phyloP scores from a whole-genome alignment of 2,113 vertebrate species.

The Ibidorhyncha struthersii region DNA sequence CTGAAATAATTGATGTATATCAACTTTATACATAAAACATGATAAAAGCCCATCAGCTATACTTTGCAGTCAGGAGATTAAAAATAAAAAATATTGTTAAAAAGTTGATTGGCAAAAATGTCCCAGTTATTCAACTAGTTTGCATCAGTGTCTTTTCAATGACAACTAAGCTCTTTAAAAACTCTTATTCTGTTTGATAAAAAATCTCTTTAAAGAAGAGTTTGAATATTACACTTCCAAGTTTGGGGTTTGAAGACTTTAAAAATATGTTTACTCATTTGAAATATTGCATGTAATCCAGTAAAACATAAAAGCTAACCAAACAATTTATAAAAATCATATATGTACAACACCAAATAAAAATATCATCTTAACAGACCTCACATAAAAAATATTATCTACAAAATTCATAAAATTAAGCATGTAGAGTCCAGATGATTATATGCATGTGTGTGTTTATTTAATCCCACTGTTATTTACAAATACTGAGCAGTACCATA shows the following conservation, averaged over 20 bases:
- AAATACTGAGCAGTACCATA: not conserved
- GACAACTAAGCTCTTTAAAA: conserved; percentile 4
- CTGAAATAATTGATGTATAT: conserved; percentile 57
- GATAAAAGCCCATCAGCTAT: conserved; percentile 37
- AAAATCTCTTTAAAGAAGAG: not conserved
- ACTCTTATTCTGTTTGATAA: conserved; percentile 2
- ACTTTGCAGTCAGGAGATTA: conserved; percentile 43
- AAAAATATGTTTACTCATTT: not conserved
- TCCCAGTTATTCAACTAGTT: conserved; percentile 35
- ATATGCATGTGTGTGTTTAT: not conserved
- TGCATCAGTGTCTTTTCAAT: conserved; percentile 2
- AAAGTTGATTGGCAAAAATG: conserved; percentile 40
- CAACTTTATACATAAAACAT: conserved; percentile 64
- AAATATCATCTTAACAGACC: not conserved
- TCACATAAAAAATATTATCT: not conserved
- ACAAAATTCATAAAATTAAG: not conserved
- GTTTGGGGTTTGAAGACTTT: not conserved
- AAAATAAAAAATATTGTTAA: conserved; percentile 43
- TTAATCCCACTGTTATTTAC: not conserved
- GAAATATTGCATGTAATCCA: not conserved
- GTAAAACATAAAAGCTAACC: not conserved
- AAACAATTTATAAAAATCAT: not conserved
- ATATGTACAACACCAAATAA: not conserved
- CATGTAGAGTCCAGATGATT: not conserved
- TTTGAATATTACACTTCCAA: not conserved